These are phyloP conservation scores for Sebastes cheni DNA, from an alignment of 2,797 vertebrate species.

Conservation along the genomic window DNA sequence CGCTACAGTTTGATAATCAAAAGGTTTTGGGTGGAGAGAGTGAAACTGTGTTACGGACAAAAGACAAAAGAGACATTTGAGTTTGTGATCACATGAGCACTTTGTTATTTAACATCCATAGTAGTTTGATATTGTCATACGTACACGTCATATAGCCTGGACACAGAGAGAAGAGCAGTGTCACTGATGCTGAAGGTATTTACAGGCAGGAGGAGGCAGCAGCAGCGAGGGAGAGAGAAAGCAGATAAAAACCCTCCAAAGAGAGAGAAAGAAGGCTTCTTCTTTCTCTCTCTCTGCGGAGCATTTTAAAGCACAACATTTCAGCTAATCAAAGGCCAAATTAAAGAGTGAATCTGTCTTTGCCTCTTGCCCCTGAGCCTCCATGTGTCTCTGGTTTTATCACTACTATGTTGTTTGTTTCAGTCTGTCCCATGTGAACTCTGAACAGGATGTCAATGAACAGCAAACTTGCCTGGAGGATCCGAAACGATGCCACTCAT, in stretches of 20 bases:
- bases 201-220: constrained; percentile 70
- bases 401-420: constrained; percentile 18
- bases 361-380: neutral
- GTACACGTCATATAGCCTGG: constrained; percentile 75
- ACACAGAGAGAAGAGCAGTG: constrained; percentile 65
- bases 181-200: constrained; percentile 69
- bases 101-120: constrained; percentile 85
- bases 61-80: constrained; percentile 61
- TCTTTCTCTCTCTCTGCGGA: neutral
- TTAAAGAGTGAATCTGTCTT: neutral
- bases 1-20: neutral
- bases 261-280: neutral
- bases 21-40: neutral
- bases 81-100: constrained; percentile 82
- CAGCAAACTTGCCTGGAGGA: constrained; percentile 59
- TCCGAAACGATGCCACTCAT: neutral
- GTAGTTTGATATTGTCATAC: constrained; percentile 77
- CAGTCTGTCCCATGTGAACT: constrained; percentile 33
- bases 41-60: constrained; percentile 3
- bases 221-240: constrained; percentile 11
- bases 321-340: neutral
- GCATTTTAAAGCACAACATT: constrained; percentile 7
- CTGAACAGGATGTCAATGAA: constrained; percentile 51
- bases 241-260: neutral
- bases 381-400: constrained; percentile 16